Evolutionary conservation across 2,888 invertebrate species (phyloP), one percentile per base, ranked within the genome.

Genomic region (Pseudococcus jackbeardsleyi): DNA sequence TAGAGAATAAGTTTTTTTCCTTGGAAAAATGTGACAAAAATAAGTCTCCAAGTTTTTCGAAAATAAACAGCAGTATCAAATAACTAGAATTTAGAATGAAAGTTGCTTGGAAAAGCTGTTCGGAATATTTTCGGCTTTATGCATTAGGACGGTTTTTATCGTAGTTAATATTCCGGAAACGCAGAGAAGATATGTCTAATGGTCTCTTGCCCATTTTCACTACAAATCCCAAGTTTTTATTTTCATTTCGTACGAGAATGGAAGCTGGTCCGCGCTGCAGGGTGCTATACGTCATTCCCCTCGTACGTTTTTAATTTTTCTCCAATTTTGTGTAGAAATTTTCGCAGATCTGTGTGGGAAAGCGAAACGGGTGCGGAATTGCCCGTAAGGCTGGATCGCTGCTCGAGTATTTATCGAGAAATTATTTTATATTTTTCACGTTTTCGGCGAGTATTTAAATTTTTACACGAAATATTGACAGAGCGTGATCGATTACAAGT

Each of bases 171-270:
- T 86, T 86, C 86, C 64, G 42, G 68, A 86, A 68, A 42, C 86
- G 72, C 59, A 86, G 39, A 33, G 42, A 42, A 86, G 86, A 86
- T 86, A 86, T 72, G 86, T 86, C 86, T 86, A 86, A 86, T 86
- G 42, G 86, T 68, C 64, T 59, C 42, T 86, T 64, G 68, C 86
- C 86, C 86, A 86, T 86, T 86, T 86, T 86, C 86, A 86, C 86
- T 64, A 68, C 46, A 86, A 86, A 86, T 86, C 86, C 86, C 42
- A 79, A 79, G 79, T 79, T 79, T 79, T 79, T 79, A 79, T 79
- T 79, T 79, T 79, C 79, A 79, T 79, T 79, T 79, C 42, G 79
- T 79, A 79, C n/a, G n/a, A 79, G 26, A 33, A 33, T 33, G 26
- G 26, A 42, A 42, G 42, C 79, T 17, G 42, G 79, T 42, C 46